Conservation (phyloP, 2,113 vertebrate species). For the Channa argus region DNA sequence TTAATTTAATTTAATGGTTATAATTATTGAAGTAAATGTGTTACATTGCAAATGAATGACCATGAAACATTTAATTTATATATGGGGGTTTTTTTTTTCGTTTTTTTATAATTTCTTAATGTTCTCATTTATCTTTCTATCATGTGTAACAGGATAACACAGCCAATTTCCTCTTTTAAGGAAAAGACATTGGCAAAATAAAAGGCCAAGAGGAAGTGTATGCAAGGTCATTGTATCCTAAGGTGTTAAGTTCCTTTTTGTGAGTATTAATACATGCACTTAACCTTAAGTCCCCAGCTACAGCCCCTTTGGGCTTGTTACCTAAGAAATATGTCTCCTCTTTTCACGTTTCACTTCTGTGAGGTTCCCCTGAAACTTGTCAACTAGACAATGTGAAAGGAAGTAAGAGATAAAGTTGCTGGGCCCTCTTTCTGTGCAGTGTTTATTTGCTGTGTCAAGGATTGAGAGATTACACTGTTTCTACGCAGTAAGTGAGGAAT, state of each 20-base stretch:
- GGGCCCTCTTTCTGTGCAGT: slow-evolving; percentile 72
- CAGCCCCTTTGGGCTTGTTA: slow-evolving; percentile 73
- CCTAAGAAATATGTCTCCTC: slow-evolving; percentile 73
- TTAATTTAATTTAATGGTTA: not conserved
- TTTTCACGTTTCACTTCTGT: slow-evolving; percentile 49
- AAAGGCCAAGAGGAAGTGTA: slow-evolving; percentile 58
- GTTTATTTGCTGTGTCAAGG: slow-evolving; percentile 89
- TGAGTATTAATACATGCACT: slow-evolving; percentile 75
- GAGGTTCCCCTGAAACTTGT: slow-evolving; percentile 77
- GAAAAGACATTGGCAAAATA: slow-evolving; percentile 31
- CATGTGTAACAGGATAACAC: slow-evolving; percentile 41
- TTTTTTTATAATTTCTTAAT: not conserved
- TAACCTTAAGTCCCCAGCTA: slow-evolving; percentile 77
- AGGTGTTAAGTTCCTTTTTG: slow-evolving; percentile 78
- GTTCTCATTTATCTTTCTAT: slow-evolving; percentile 18
- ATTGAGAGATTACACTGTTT: slow-evolving; percentile 88
- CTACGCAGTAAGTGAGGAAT: slow-evolving; percentile 78
- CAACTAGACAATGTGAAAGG: slow-evolving; percentile 84
- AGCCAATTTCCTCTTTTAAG: slow-evolving; percentile 12
- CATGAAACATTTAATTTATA: too few relatives aligned
- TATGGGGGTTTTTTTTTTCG: too few relatives aligned
- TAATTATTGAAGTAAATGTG: not conserved
- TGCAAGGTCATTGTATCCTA: slow-evolving; percentile 55
- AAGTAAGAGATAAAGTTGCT: slow-evolving; percentile 86
- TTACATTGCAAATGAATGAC: not conserved